Conservation (phyloP, 2,888 invertebrate species). For the Dolomedes plantarius region DNA sequence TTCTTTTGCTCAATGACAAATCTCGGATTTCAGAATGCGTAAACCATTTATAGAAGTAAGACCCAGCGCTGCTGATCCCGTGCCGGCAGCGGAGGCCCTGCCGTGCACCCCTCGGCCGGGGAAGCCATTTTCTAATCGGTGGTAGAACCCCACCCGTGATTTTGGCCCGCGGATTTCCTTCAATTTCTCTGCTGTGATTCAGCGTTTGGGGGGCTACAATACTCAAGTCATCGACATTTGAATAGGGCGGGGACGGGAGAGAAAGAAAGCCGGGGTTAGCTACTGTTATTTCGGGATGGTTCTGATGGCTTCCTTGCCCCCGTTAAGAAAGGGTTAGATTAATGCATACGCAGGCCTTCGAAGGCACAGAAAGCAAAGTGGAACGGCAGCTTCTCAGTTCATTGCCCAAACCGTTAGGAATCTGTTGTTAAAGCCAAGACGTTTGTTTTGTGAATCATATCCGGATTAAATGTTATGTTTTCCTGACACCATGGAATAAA, state of each 20-base stretch:
- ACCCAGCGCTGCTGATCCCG: background rate
- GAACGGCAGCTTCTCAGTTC: background rate
- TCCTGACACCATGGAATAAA: too few relatives aligned
- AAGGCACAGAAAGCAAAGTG: background rate
- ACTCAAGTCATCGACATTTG: constrained; percentile 5
- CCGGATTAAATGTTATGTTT: too few relatives aligned
- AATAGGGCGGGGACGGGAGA: background rate
- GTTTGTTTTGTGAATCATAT: background rate
- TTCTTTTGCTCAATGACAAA: constrained; percentile 56
- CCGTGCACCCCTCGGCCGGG: background rate
- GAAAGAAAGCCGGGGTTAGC: too few relatives aligned
- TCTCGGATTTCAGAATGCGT: constrained; percentile 41
- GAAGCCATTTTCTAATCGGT: background rate
- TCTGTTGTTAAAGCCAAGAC: background rate
- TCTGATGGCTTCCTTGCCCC: background rate
- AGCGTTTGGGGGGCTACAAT: background rate
- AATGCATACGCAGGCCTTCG: background rate
- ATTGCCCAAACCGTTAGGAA: constrained; percentile 1
- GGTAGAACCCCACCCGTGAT: background rate
- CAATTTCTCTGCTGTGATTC: background rate
- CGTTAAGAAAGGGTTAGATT: background rate
- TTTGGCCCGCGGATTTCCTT: background rate
- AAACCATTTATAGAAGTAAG: constrained; percentile 56
- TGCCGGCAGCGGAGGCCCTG: background rate
- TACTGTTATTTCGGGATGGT: background rate